phyloP scores from a whole-genome alignment of 2,888 invertebrate species.

The Salpingus planirostris region DNA sequence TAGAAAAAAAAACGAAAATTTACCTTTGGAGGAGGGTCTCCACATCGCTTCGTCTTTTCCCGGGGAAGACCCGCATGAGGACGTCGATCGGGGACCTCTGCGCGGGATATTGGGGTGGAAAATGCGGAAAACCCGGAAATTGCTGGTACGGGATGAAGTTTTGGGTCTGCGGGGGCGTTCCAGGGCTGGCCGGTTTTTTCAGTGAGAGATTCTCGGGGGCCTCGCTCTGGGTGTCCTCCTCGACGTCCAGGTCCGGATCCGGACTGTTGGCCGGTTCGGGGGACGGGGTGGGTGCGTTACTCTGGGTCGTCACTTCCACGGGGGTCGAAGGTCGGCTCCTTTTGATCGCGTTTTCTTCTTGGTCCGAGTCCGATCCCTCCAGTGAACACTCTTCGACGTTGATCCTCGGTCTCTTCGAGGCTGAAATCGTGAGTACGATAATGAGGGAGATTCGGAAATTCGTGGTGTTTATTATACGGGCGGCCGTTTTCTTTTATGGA shows the following conservation, averaged over 20 bases:
- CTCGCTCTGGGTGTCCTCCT: constrained; percentile 45
- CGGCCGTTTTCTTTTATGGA: too few relatives aligned
- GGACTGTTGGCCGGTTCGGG: constrained; percentile 30
- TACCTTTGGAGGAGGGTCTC: constrained; percentile 70
- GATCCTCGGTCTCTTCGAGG: constrained; percentile 42
- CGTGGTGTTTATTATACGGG: too few relatives aligned
- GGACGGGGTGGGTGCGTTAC: constrained; percentile 42
- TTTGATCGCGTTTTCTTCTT: constrained; percentile 34
- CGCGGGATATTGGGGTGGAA: constrained; percentile 36
- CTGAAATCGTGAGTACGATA: constrained; percentile 32
- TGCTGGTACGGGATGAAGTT: constrained; percentile 44
- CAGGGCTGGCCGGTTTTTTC: constrained; percentile 52
- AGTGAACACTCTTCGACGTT: constrained; percentile 41
- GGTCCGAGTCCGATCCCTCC: constrained; percentile 45
- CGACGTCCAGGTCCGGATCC: constrained; percentile 45
- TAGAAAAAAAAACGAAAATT: constrained; percentile 20
- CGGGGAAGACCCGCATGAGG: constrained; percentile 81
- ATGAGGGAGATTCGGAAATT: too few relatives aligned
- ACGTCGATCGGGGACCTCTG: constrained; percentile 79
- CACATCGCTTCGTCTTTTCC: constrained; percentile 75
- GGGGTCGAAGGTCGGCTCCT: constrained; percentile 34
- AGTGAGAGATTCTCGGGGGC: constrained; percentile 75
- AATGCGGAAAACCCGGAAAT: constrained; percentile 44
- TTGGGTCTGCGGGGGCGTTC: constrained; percentile 38
- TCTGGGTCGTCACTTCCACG: constrained; percentile 16